A percentile compares a stretch with the other conserved stretches of the same genome.
Conservation (phyloP, 2,888 invertebrate species). For the Steinernema carpocapsae region DNA sequence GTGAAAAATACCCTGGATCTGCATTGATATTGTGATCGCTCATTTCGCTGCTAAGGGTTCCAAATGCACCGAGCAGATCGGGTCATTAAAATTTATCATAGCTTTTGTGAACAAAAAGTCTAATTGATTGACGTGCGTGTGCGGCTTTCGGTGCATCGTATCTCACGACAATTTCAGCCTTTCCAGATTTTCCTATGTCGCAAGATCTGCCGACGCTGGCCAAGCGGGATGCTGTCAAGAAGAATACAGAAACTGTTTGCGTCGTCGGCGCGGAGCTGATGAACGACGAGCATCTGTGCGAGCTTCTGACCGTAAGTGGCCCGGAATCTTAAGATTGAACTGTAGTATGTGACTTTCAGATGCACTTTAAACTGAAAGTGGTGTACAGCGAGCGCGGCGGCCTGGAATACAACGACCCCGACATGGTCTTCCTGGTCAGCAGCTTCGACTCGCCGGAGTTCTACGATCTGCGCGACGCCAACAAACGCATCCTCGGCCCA, state of each 20-base stretch:
- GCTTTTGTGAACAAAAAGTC: constrained; percentile 2
- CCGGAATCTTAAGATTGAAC: neutral
- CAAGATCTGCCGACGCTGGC: constrained; percentile 12
- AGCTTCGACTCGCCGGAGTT: constrained; percentile 37
- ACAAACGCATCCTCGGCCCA: constrained; percentile 36
- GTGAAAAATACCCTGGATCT: too few species aligned
- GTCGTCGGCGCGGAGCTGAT: constrained; percentile 18
- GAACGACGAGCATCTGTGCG: constrained; percentile 6
- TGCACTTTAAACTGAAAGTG: constrained; percentile 26
- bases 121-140: too few species aligned
- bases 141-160: too few species aligned
- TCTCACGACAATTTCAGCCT: too few species aligned
- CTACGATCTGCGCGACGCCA: constrained; percentile 23
- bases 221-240: constrained; percentile 12
- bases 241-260: neutral
- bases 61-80: too few species aligned
- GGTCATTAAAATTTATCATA: neutral
- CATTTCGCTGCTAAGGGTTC: too few species aligned
- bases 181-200: too few species aligned
- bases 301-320: neutral
- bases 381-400: constrained; percentile 35
- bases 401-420: constrained; percentile 11
- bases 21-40: too few species aligned
- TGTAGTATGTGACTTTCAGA: neutral
- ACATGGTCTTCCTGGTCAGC: constrained; percentile 33